Evolutionary conservation across 64 coral and sea anemone genomes (phyloP).

Genomic region (Actinia tenebrosa): DNA sequence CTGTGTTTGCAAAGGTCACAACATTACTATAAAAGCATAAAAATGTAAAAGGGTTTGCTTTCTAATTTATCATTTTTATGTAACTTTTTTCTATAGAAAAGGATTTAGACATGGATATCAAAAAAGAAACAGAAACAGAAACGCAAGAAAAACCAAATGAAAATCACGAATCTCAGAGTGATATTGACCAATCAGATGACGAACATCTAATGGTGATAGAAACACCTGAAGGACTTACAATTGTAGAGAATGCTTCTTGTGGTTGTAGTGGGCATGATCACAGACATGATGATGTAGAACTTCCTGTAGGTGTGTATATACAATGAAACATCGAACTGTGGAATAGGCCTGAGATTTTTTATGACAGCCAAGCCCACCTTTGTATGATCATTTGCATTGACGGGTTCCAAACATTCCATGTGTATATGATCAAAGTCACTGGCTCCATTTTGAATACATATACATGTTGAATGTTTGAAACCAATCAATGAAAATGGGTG

Average conservation of each 20-base stretch:
- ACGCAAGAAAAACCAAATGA: slow-evolving; percentile 2
- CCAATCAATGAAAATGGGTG: too few species aligned
- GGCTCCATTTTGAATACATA: too few species aligned
- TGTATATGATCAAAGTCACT: too few species aligned
- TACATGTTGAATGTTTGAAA: too few species aligned
- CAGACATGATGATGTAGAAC: slow-evolving; percentile 31
- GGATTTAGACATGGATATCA: not conserved
- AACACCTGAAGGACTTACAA: slow-evolving; percentile 80
- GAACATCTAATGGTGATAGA: slow-evolving; percentile 78
- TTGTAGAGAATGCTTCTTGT: slow-evolving; percentile 65
- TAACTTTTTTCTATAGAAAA: not conserved
- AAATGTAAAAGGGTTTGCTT: too few species aligned
- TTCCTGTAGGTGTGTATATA: slow-evolving; percentile 48
- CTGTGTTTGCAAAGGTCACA: too few species aligned
- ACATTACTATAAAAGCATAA: too few species aligned
- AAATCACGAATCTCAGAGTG: slow-evolving; percentile 13
- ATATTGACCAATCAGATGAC: slow-evolving; percentile 40
- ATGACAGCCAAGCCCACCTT: too few species aligned
- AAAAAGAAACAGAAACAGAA: slow-evolving; percentile 15
- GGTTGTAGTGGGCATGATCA: slow-evolving; percentile 53
- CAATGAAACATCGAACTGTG: too few species aligned
- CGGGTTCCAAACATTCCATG: too few species aligned
- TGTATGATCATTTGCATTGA: too few species aligned
- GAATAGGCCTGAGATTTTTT: too few species aligned
- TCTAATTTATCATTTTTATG: not conserved